Percentiles rank a stretch among this genome's conserved stretches.
Evolutionary conservation across 2,113 vertebrate species (phyloP).

Genomic region (Poecilia latipinna): DNA sequence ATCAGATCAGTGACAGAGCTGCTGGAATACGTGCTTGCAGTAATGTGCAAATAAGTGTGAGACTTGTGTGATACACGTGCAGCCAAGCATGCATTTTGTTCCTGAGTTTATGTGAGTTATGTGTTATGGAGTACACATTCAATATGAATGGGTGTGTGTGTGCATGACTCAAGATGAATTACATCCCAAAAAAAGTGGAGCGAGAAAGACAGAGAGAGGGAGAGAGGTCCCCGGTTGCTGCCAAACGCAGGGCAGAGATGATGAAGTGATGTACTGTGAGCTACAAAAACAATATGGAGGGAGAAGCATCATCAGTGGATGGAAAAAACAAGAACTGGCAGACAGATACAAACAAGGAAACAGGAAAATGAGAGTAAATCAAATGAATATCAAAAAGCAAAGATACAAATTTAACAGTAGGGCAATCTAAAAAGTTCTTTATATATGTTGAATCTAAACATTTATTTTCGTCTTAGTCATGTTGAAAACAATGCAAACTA

Average conservation of each 20-base stretch:
- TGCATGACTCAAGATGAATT: conserved; percentile 51
- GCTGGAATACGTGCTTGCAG: neutral
- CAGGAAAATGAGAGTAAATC: conserved; percentile 27
- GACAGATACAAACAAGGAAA: conserved; percentile 18
- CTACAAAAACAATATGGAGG: conserved; percentile 53
- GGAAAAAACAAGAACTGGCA: conserved; percentile 36
- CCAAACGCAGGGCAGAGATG: conserved; percentile 56
- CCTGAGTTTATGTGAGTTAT: conserved; percentile 22
- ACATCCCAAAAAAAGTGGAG: conserved; percentile 36
- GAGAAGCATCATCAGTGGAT: conserved; percentile 24
- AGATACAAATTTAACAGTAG: conserved; percentile 3
- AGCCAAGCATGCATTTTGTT: conserved; percentile 19
- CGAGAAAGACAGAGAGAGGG: conserved; percentile 17
- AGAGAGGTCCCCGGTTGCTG: conserved; percentile 53
- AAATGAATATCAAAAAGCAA: conserved; percentile 30
- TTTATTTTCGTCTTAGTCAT: neutral
- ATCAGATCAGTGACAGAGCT: conserved; percentile 27
- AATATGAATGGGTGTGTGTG: conserved; percentile 22
- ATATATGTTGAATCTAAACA: neutral
- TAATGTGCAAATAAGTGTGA: conserved; percentile 33
- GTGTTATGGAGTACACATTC: conserved; percentile 21
- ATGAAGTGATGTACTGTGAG: conserved; percentile 61
- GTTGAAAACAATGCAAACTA: neutral
- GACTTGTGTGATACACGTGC: conserved; percentile 22
- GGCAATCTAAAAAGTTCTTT: neutral